A percentile compares a stretch with the other conserved stretches of the same genome.
These are phyloP conservation scores for Hippocampus zosterae DNA, from an alignment of 2,113 vertebrate genomes.

Conservation along the genomic window DNA sequence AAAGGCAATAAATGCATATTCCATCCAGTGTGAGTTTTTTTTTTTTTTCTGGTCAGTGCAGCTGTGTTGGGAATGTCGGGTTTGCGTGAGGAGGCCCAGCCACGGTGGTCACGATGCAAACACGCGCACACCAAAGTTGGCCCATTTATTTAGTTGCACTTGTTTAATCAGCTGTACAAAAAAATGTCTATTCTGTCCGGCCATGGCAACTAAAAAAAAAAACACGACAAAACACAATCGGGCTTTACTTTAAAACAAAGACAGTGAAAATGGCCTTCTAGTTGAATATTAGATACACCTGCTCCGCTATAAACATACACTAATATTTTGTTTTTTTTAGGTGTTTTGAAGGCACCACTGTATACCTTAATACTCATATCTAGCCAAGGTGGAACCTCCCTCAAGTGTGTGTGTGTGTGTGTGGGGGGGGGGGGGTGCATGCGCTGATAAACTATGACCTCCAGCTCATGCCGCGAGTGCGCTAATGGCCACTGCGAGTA, in stretches of 20 bases:
- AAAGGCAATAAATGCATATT: neutral
- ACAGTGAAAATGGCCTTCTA: neutral
- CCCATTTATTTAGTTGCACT: slow-evolving; percentile 11
- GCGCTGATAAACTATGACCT: slow-evolving; percentile 74
- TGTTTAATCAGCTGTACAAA: slow-evolving; percentile 50
- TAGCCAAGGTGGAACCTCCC: slow-evolving; percentile 17
- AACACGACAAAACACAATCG: neutral
- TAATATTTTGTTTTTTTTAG: no score
- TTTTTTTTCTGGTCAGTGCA: slow-evolving; percentile 24
- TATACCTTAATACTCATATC: neutral
- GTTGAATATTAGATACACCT: neutral
- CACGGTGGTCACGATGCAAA: slow-evolving; percentile 29
- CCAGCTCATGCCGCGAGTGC: slow-evolving; percentile 51
- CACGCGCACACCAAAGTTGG: slow-evolving; percentile 37
- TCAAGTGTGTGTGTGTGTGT: neutral
- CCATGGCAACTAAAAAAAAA: slow-evolving; percentile 5
- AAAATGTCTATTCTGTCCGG: slow-evolving; percentile 16
- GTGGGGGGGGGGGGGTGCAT: no score
- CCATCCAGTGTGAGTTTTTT: neutral
- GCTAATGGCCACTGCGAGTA: slow-evolving; percentile 68
- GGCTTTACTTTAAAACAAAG: neutral
- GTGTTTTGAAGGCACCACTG: no score
- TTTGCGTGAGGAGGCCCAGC: slow-evolving; percentile 40
- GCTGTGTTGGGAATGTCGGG: slow-evolving; percentile 42
- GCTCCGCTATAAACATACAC: neutral